phyloP scores from a whole-genome alignment of 1,140 invertebrate genomes.

The Drosophila albomicans region DNA sequence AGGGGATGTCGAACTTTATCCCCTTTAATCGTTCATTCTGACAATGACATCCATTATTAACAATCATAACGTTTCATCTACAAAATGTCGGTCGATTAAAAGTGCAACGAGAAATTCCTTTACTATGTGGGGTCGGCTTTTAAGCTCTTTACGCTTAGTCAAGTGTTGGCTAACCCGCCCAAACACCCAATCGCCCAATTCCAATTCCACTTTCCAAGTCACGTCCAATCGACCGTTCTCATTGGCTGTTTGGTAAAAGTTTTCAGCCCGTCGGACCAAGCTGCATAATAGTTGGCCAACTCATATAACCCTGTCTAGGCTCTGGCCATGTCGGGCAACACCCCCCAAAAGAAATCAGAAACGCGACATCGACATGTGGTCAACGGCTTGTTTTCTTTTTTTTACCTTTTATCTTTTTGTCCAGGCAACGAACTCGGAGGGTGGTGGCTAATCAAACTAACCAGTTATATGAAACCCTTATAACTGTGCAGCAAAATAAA shows the following conservation, averaged over 20 bases:
- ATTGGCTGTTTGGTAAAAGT: slow-evolving; percentile 54
- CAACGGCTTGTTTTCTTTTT: slow-evolving; percentile 11
- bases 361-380: slow-evolving; percentile 40
- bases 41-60: slow-evolving; percentile 28
- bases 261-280: slow-evolving; percentile 34
- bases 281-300: slow-evolving; percentile 77
- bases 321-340: slow-evolving; percentile 27
- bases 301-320: slow-evolving; percentile 46
- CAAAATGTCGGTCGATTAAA: slow-evolving; percentile 18
- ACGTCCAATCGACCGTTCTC: slow-evolving; percentile 27
- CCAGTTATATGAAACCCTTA: slow-evolving; percentile 84
- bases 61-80: slow-evolving; percentile 41
- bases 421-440: neutral
- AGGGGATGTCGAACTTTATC: neutral
- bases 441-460: slow-evolving; percentile 73
- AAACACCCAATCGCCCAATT: neutral
- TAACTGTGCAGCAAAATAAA: slow-evolving; percentile 84
- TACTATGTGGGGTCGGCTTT: slow-evolving; percentile 14
- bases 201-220: neutral
- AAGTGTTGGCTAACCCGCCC: slow-evolving; percentile 13
- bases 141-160: neutral
- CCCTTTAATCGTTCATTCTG: neutral
- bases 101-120: slow-evolving; percentile 38
- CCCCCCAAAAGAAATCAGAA: slow-evolving; percentile 38
- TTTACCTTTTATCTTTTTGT: slow-evolving; percentile 9